Evolutionary conservation across 2,797 vertebrate genomes (phyloP), one percentile per base, ranked within the genome.

Genomic region (Harpagifer antarcticus): DNA sequence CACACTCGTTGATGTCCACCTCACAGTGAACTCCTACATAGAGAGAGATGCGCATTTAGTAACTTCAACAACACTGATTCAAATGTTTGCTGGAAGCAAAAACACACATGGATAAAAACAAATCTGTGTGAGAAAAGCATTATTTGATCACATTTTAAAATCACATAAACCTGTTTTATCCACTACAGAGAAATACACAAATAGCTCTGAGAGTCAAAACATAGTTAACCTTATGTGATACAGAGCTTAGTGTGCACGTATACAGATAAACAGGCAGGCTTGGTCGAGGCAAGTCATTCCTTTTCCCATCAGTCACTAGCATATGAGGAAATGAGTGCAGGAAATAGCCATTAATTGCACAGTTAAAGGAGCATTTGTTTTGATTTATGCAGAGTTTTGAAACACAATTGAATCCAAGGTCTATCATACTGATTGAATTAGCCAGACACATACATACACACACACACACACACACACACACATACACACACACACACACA

Each of bases 1-100:
- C 94, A 72, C 98, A 99, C 73, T 99, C 98, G 0, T 99, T 92
- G 53, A 97, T 92, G 72, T 99, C 94, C 11, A 94, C 93, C 90
- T 96, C 95, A 81, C 98, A 99, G 3, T 94, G 91, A 12, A 93
- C 76, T 74, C 98, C 98, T 99, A 90, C 67, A 84, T 56, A 61
- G 15, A 58, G 7, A 75, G 55, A 83, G 56, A 53, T 0, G 4
- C 13, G 23, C 0, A 1, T 48, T 78, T 47, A 74, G 19, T 17
- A 3, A 23, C 7, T 60, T 33, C 3, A n/a, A 49, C 37, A 61
- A 53, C 9, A 48, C 15, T 5, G 7, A 9, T 59, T 15, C 11
- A 50, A 15, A 20, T 62, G 27, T 3, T 17, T 3, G 3, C 14
- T 11, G 7, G 14, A 19, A 62, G 33, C 33, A 33, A 8, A 33